These are phyloP conservation scores for Caenorhabditis inopinata DNA, from an alignment of 1,140 invertebrate genomes.

Conservation along the genomic window DNA sequence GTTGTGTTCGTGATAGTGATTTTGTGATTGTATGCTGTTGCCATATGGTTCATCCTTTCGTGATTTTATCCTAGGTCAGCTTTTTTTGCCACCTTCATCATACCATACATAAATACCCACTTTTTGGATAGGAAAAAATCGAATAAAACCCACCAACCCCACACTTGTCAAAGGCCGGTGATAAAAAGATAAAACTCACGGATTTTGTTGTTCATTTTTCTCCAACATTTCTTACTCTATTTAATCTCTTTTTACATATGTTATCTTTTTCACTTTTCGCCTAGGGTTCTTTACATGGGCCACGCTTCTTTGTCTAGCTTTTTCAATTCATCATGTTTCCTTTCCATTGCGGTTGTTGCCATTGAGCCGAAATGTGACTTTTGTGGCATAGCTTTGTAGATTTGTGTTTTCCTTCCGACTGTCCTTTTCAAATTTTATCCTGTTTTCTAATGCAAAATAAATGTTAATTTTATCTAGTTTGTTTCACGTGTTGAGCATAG, in stretches of 20 bases:
- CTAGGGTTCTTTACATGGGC: conserved; percentile 18
- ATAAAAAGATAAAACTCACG: conserved; percentile 33
- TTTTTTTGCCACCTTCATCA: not conserved
- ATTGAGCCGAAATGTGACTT: conserved; percentile 12
- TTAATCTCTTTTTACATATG: not conserved
- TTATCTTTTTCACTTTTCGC: not conserved
- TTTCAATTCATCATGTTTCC: not conserved
- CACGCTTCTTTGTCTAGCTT: not conserved
- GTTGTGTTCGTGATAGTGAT: not conserved
- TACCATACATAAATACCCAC: not conserved
- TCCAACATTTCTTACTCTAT: not conserved
- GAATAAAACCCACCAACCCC: conserved; percentile 24
- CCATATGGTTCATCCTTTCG: not conserved
- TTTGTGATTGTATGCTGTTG: conserved; percentile 18
- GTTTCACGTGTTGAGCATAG: too few relatives aligned
- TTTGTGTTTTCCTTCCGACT: not conserved
- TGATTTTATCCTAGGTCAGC: not conserved
- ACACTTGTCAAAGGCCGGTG: conserved; percentile 31
- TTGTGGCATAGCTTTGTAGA: conserved; percentile 23
- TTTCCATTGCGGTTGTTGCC: conserved; percentile 13
- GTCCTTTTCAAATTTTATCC: too few relatives aligned
- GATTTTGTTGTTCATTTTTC: not conserved
- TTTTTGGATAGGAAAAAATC: conserved; percentile 23
- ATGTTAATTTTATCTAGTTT: not conserved
- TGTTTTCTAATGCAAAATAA: not conserved